Conservation (phyloP, 2,888 invertebrate species). For the Pteria penguin region DNA sequence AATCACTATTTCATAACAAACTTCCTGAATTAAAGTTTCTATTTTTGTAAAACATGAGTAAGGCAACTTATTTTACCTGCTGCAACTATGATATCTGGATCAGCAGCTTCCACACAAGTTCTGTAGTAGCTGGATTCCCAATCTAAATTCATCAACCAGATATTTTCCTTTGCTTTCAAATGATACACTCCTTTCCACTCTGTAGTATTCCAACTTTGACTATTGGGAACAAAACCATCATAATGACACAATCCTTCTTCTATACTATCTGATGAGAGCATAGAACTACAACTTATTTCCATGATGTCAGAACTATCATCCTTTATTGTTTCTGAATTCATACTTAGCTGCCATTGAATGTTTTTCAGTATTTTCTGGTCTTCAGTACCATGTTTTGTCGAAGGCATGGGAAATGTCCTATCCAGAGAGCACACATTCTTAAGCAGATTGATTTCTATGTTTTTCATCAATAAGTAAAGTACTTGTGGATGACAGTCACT, state of each 20-base stretch:
- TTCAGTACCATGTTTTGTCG: slow-evolving; percentile 13
- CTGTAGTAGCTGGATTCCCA: slow-evolving; percentile 63
- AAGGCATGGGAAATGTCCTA: neutral
- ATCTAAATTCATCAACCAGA: slow-evolving; percentile 64
- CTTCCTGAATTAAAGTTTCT: too few relatives aligned
- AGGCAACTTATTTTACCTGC: too few relatives aligned
- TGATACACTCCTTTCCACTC: slow-evolving; percentile 10
- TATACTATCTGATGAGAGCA: slow-evolving; percentile 35
- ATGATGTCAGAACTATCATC: slow-evolving; percentile 47
- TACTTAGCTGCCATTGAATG: slow-evolving; percentile 63
- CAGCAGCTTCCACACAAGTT: slow-evolving; percentile 47
- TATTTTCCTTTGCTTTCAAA: slow-evolving; percentile 38
- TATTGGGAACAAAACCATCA: slow-evolving; percentile 8
- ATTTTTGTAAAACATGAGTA: too few relatives aligned
- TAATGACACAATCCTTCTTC: slow-evolving; percentile 17
- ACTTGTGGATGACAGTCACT: slow-evolving; percentile 74
- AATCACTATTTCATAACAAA: too few relatives aligned
- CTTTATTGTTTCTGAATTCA: slow-evolving; percentile 52
- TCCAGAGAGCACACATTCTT: neutral
- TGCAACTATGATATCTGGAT: slow-evolving; percentile 69
- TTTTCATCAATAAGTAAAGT: slow-evolving; percentile 68
- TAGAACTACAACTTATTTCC: slow-evolving; percentile 46
- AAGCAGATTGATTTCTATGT: slow-evolving; percentile 67
- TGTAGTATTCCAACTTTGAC: slow-evolving; percentile 11
- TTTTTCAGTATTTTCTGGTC: slow-evolving; percentile 60